phyloP scores from a whole-genome alignment of 2,113 vertebrate genomes.

The Rhinogobius similis region DNA sequence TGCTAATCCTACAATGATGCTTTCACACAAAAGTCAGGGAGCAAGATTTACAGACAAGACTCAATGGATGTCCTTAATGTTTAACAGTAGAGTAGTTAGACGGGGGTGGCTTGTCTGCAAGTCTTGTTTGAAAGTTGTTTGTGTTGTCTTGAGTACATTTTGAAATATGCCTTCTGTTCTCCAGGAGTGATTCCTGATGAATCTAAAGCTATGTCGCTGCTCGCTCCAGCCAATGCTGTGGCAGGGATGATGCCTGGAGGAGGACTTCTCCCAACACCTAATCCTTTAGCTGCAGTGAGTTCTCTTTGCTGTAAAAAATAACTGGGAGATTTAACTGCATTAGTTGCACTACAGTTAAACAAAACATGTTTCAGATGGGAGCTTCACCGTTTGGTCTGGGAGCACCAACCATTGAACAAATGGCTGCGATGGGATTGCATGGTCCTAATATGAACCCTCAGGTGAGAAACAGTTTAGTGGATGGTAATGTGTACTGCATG shows the following conservation, averaged over 20 bases:
- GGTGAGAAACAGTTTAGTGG: conserved; percentile 65
- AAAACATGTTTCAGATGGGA: conserved; percentile 84
- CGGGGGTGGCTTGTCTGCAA: conserved; percentile 76
- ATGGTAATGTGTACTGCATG: fast-evolving
- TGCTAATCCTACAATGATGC: conserved; percentile 83
- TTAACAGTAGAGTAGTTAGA: conserved; percentile 65
- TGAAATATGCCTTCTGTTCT: conserved; percentile 86
- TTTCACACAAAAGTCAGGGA: conserved; percentile 63
- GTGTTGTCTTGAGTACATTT: conserved; percentile 40
- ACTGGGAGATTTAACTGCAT: too few relatives aligned
- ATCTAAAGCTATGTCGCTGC: conserved; percentile 98
- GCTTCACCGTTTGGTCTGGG: conserved; percentile 89
- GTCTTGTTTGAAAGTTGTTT: conserved; percentile 85
- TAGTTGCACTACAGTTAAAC: background rate
- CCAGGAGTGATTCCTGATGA: conserved; percentile 99
- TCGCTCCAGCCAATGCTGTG: conserved; percentile 99
- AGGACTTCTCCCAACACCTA: conserved; percentile 96
- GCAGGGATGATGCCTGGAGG: conserved; percentile 99
- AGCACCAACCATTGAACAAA: conserved; percentile 90
- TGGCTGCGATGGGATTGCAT: conserved; percentile 93
- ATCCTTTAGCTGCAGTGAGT: conserved; percentile 89
- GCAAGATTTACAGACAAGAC: conserved; percentile 77
- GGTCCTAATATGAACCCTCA: conserved; percentile 94
- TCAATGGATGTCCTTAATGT: conserved; percentile 61
- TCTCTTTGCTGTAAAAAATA: background rate